These are phyloP conservation scores for Sula dactylatra DNA, from an alignment of 2,113 vertebrate genomes.

Conservation along the genomic window DNA sequence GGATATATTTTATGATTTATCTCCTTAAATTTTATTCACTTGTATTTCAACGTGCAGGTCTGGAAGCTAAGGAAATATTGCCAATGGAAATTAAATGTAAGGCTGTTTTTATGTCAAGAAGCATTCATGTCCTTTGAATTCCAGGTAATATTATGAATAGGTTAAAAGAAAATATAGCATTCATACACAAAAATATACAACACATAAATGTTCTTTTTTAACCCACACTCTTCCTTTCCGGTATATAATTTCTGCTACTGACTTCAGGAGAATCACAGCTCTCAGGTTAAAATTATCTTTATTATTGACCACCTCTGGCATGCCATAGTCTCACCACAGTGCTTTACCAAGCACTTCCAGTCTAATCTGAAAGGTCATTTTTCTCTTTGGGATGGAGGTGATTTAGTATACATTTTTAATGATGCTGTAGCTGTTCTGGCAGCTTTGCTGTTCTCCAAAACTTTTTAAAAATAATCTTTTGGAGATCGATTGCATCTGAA, in stretches of 20 bases:
- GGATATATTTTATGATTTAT: not conserved
- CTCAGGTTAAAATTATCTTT: not conserved
- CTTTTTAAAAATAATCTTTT: not conserved
- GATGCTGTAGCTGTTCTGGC: not conserved
- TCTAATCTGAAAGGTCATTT: not conserved
- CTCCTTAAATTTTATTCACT: not conserved
- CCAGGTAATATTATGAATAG: not conserved
- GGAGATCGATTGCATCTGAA: not conserved
- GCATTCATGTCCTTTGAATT: not conserved
- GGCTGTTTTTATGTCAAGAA: not conserved
- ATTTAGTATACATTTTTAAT: constrained; percentile 18
- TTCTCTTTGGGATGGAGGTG: not conserved
- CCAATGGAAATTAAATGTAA: not conserved
- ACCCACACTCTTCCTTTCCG: not conserved
- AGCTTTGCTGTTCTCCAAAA: not conserved
- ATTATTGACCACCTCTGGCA: not conserved
- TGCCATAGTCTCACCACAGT: not conserved
- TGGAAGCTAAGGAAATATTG: not conserved
- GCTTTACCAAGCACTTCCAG: not conserved
- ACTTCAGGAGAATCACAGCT: not conserved
- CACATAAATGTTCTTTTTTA: not conserved
- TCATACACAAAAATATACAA: not conserved
- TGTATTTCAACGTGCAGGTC: not conserved
- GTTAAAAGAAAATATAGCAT: not conserved
- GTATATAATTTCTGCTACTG: not conserved